Conservation (phyloP, 2,797 vertebrate species). For the Pangasius djambal region DNA sequence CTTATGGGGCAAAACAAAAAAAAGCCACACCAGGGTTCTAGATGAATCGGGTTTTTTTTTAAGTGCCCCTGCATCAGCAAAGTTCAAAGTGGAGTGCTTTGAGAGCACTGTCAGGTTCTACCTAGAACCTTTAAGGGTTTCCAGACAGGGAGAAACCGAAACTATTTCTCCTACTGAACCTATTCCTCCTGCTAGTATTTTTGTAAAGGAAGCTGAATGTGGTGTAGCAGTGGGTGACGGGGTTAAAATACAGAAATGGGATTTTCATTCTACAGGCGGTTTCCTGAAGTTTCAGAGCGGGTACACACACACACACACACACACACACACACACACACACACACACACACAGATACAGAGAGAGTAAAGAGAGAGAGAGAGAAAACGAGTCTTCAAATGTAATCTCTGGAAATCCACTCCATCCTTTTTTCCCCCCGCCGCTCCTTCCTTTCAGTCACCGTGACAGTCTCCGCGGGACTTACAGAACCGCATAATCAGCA, state of each 20-base stretch:
- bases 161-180: neutral
- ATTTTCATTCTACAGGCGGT: slow-evolving; percentile 1
- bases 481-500: slow-evolving; percentile 72
- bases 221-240: slow-evolving; percentile 26
- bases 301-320: slow-evolving; percentile 18
- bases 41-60: no score
- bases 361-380: slow-evolving; percentile 34
- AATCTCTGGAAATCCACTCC: slow-evolving; percentile 71
- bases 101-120: neutral
- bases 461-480: slow-evolving; percentile 71
- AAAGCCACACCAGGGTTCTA: no score
- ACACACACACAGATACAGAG: no score
- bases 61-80: neutral
- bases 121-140: neutral
- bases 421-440: slow-evolving; percentile 57
- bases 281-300: slow-evolving; percentile 22
- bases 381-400: slow-evolving; percentile 58
- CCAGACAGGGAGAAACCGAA: no score
- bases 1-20: no score
- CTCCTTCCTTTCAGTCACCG: slow-evolving; percentile 68
- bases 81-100: neutral
- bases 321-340: no score
- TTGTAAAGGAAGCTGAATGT: slow-evolving; percentile 8
- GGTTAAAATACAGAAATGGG: slow-evolving; percentile 25
- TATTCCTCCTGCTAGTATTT: neutral